These are phyloP conservation scores for Samia ricini DNA, from an alignment of 1,140 invertebrate species.

Conservation along the genomic window DNA sequence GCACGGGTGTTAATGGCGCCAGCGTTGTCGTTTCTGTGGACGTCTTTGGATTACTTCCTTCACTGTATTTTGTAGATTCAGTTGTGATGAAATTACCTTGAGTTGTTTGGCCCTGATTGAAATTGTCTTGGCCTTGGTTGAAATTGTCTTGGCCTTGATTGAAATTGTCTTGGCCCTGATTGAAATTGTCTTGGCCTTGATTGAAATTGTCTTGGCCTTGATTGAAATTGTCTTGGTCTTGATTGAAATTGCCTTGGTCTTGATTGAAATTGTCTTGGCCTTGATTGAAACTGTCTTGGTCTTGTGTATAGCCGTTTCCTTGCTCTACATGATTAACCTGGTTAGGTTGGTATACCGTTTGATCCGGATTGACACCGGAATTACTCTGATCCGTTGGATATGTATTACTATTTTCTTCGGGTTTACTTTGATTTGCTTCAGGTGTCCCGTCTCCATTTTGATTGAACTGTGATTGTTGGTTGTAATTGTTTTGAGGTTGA, in stretches of 20 bases:
- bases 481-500: not conserved
- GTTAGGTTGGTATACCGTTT: not conserved
- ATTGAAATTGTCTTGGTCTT: constrained; percentile 10
- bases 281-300: not conserved
- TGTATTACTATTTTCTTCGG: not conserved
- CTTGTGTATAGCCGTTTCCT: not conserved
- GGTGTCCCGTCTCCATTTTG: not conserved
- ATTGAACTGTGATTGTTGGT: not conserved
- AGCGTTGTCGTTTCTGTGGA: constrained; percentile 17
- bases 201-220: no score
- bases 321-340: not conserved
- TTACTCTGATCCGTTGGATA: not conserved
- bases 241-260: constrained; percentile 13
- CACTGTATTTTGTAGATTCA: not conserved
- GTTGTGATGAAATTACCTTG: constrained; percentile 5
- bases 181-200: not conserved
- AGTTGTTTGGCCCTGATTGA: constrained; percentile 13
- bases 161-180: constrained; percentile 9
- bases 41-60: not conserved
- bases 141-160: constrained; percentile 11
- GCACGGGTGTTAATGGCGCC: constrained; percentile 37
- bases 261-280: constrained; percentile 12
- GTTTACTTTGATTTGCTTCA: not conserved
- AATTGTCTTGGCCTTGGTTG: constrained; percentile 15
- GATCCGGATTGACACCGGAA: not conserved